A percentile compares a stretch with the other conserved stretches of the same genome.
phyloP scores from a whole-genome alignment of 23 tunicate species.

The Pegea sp. region DNA sequence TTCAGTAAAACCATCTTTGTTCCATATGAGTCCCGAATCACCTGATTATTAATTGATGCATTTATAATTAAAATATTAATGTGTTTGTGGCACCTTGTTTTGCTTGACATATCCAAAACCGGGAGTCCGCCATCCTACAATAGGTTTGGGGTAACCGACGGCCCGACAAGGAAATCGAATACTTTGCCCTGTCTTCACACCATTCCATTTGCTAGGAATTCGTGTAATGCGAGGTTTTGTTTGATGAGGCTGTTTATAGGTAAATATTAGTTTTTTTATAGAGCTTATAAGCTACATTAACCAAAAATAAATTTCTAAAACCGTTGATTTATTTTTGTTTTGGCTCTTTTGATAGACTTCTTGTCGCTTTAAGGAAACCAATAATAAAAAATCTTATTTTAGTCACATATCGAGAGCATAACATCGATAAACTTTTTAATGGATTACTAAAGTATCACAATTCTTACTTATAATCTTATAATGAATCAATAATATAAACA shows the following conservation, averaged over 20 bases:
- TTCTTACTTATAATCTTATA: too few relatives aligned
- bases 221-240: neutral
- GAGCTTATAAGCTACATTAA: too few relatives aligned
- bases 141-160: neutral
- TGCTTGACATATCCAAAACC: neutral
- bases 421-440: too few relatives aligned
- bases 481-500: too few relatives aligned
- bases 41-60: neutral
- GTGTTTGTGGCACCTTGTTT: neutral
- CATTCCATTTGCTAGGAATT: neutral
- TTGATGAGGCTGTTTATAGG: slow-evolving; percentile 1
- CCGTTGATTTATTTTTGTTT: too few relatives aligned
- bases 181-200: neutral
- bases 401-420: too few relatives aligned
- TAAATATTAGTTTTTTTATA: too few relatives aligned
- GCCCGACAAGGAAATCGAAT: neutral
- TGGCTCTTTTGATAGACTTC: too few relatives aligned
- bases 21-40: neutral
- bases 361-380: too few relatives aligned
- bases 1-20: neutral
- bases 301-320: too few relatives aligned
- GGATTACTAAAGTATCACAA: too few relatives aligned
- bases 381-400: too few relatives aligned
- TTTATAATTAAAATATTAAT: neutral
- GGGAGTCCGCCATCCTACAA: neutral